Conservation (phyloP, 1,140 invertebrate genomes). For the Drosophila suzukii region DNA sequence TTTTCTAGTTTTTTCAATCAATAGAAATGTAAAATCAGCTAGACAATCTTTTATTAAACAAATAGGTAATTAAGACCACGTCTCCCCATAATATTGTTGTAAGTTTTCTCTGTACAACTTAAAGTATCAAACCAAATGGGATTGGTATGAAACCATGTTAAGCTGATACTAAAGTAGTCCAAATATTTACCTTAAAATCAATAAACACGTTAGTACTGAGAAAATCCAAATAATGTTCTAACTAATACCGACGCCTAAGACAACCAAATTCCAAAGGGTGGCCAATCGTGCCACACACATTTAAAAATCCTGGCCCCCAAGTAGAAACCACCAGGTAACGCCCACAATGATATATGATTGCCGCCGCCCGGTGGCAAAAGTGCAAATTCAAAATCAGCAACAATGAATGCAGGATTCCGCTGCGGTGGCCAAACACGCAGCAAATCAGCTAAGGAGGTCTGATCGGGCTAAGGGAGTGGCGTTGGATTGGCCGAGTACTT, state of each 20-base stretch:
- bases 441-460: constrained; percentile 62
- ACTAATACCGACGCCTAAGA: not conserved
- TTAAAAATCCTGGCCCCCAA: constrained; percentile 22
- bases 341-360: constrained; percentile 61
- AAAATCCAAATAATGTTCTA: not conserved
- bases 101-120: too few relatives aligned
- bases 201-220: too few relatives aligned
- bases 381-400: constrained; percentile 80
- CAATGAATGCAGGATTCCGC: constrained; percentile 54
- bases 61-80: too few relatives aligned
- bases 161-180: not conserved
- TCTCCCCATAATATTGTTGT: too few relatives aligned
- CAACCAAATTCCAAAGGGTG: constrained; percentile 2
- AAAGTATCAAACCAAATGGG: too few relatives aligned
- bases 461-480: constrained; percentile 9
- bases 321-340: constrained; percentile 7
- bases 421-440: constrained; percentile 62
- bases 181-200: not conserved
- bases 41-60: too few relatives aligned
- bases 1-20: too few relatives aligned
- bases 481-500: constrained; percentile 60
- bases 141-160: too few relatives aligned
- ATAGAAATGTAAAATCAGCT: too few relatives aligned
- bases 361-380: constrained; percentile 47
- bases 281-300: constrained; percentile 20